phyloP scores from a whole-genome alignment of 2,113 vertebrate species.

The Eulacestoma nigropectus region DNA sequence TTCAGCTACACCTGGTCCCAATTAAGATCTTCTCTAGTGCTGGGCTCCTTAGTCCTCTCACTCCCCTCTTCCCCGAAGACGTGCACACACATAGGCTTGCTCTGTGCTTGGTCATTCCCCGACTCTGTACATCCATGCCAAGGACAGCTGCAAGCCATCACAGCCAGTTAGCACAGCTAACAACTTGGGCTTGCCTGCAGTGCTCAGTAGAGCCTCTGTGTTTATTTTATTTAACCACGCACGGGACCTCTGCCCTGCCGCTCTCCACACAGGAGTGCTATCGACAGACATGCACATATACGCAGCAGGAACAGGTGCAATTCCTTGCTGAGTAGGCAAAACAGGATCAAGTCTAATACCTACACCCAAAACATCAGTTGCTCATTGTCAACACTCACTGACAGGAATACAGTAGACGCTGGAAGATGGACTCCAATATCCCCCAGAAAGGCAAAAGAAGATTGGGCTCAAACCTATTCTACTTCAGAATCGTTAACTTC shows the following conservation, averaged over 20 bases:
- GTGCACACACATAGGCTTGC: rapidly evolving
- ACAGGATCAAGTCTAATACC: not conserved
- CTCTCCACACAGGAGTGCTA: not conserved
- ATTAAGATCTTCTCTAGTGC: not conserved
- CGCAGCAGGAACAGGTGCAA: not conserved
- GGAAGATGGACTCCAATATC: not conserved
- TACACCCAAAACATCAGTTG: not conserved
- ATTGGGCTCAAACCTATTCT: not conserved
- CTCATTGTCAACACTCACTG: not conserved
- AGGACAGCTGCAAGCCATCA: not conserved
- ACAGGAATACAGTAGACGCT: rapidly evolving
- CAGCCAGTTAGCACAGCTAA: not conserved
- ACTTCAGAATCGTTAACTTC: not conserved
- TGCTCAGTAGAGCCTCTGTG: not conserved
- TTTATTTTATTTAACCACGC: not conserved
- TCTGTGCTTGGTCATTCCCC: not conserved
- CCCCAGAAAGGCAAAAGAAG: not conserved
- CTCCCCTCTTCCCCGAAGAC: not conserved
- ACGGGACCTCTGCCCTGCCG: rapidly evolving
- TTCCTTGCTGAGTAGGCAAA: not conserved
- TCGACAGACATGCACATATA: rapidly evolving
- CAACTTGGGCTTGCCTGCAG: not conserved
- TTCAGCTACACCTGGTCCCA: slow-evolving; percentile 23
- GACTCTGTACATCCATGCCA: not conserved
- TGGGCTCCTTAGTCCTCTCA: not conserved